A percentile compares a stretch with the other conserved stretches of the same genome.
phyloP scores from a whole-genome alignment of 2,113 vertebrate species.

The Corythaixoides concolor region DNA sequence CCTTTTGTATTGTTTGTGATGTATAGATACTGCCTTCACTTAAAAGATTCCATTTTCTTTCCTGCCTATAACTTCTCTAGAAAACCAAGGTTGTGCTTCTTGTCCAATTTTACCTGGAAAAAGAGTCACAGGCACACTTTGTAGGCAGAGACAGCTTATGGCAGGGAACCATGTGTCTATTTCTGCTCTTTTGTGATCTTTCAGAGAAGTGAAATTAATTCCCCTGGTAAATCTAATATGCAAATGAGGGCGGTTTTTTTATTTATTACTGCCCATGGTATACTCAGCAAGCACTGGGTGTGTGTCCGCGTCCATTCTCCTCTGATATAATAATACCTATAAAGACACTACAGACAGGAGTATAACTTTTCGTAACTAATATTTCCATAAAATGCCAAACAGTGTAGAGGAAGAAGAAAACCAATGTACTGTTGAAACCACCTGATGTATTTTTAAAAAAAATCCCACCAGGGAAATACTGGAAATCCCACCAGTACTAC shows the following conservation, averaged over 20 bases:
- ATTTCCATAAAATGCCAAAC: background rate
- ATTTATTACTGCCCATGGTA: background rate
- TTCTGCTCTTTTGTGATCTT: background rate
- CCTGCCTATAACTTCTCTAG: background rate
- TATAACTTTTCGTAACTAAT: background rate
- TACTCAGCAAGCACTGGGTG: background rate
- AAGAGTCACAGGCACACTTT: background rate
- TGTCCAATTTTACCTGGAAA: background rate
- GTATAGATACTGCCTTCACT: background rate
- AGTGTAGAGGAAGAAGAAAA: background rate
- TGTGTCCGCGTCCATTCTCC: background rate
- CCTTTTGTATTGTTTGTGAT: background rate
- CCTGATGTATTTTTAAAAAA: background rate
- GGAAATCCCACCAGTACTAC: background rate
- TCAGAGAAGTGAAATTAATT: background rate
- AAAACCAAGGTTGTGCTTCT: background rate
- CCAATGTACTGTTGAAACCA: background rate
- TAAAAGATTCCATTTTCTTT: background rate
- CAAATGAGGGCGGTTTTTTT: rapidly evolving
- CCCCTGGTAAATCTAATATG: background rate
- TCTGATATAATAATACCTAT: background rate
- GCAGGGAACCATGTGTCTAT: background rate
- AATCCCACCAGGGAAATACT: background rate
- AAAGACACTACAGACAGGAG: background rate
- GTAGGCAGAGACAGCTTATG: background rate